Base-by-base conservation (phyloP, 2,797 vertebrate species). In the Phataginus tetradactyla region DNA sequence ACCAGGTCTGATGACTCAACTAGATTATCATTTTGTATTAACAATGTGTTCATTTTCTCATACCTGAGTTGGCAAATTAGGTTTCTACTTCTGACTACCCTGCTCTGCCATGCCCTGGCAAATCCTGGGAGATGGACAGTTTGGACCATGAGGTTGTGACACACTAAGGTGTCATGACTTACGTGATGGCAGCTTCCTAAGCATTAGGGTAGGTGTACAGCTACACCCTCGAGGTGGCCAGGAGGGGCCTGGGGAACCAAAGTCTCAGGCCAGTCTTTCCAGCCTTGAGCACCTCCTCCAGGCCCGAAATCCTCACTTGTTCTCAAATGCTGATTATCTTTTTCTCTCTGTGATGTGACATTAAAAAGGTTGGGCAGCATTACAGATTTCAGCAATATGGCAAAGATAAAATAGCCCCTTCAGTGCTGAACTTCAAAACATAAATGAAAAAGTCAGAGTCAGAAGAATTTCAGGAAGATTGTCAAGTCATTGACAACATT, bases 391-490 rank as follows among this genome's bases (percentile, higher is more conserved):
- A 80, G 63, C 15, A 91, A 78, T 86, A 4, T 12, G 69, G 11
- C 15, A 34, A 37, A 57, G 17, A 66, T 7, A 3, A 49, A 72
- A 45, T 42, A 80, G 55, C 32, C 34, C 85, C 59, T 51, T 23
- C 57, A 81, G 45, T 59, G 20, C 49, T 49, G 10, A 39, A 37
- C 64, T 84, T 84, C 25, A 66, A 86, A 86, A 95, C 42, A 83
- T 34, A 95, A 91, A 83, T 53, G 29, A 95, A 84, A 63, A 93
- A 45, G 17, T 4, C 6, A 34, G 45, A 34, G 75, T 93, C 94
- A 96, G 80, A 21, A 78, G 29, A 32, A 77, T 74, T 96, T 59
- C 57, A 87, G 64, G 32, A 89, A 84, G 34, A 89, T 7, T 55
- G 42, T 94, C 95, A 93, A 61, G 51, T 39, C 0, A 0, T 5